These are phyloP conservation scores for Macheiramphus alcinus DNA, from an alignment of 2,113 vertebrate genomes.

Conservation along the genomic window DNA sequence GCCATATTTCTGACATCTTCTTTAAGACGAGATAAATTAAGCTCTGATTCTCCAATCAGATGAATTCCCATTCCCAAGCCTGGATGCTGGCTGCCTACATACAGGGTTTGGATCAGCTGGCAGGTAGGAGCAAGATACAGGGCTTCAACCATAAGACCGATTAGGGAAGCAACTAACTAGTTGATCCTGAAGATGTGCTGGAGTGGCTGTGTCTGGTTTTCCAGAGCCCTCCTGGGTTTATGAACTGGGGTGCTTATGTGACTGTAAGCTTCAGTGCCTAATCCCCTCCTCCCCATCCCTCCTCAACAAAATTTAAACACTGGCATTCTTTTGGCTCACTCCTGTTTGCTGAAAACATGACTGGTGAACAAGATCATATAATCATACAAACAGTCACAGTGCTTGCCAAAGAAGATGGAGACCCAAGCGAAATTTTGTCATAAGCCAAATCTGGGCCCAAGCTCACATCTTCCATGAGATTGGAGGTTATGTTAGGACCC, in stretches of 20 bases:
- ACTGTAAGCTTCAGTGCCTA: background rate
- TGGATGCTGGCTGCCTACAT: background rate
- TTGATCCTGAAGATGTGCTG: background rate
- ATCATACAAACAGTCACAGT: background rate
- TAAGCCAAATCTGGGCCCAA: background rate
- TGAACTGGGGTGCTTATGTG: accelerated
- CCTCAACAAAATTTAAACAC: background rate
- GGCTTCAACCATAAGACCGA: background rate
- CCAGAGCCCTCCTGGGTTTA: background rate
- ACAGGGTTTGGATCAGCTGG: background rate
- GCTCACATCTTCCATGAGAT: background rate
- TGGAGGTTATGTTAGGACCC: background rate
- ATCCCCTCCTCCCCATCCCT: background rate
- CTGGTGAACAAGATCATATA: background rate
- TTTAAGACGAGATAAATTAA: background rate
- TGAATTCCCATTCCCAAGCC: background rate
- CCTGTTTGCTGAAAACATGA: background rate
- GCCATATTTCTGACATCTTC: background rate
- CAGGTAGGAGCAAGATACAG: background rate
- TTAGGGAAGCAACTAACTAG: background rate
- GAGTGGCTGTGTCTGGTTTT: background rate
- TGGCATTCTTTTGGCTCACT: background rate
- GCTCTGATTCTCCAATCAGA: background rate
- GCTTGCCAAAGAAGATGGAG: background rate
- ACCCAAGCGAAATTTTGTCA: background rate